These are phyloP conservation scores for Caenorhabditis sp. DNA, from an alignment of 2,888 invertebrate genomes.

Conservation along the genomic window DNA sequence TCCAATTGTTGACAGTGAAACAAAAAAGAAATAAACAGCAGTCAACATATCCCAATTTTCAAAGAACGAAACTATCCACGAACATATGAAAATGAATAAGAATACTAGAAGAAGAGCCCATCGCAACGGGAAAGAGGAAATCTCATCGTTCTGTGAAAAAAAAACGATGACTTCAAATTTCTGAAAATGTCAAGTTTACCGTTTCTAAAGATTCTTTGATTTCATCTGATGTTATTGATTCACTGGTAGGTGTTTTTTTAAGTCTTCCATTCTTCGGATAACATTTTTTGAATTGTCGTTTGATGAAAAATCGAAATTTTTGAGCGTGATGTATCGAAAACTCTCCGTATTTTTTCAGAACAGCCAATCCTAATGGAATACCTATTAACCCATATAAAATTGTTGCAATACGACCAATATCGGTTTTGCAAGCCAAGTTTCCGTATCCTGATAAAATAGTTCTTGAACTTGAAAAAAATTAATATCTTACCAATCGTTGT, in stretches of 20 bases:
- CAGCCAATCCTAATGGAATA: slow-evolving; percentile 90
- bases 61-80: slow-evolving; percentile 60
- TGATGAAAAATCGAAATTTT: slow-evolving; percentile 39
- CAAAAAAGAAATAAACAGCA: slow-evolving; percentile 66
- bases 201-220: slow-evolving; percentile 8
- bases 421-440: slow-evolving; percentile 88
- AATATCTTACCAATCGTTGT: slow-evolving; percentile 74
- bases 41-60: slow-evolving; percentile 66
- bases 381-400: slow-evolving; percentile 92
- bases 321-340: slow-evolving; percentile 75
- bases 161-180: neutral
- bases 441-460: slow-evolving; percentile 77
- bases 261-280: neutral
- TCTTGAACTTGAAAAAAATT: neutral
- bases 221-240: slow-evolving; percentile 42
- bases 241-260: slow-evolving; percentile 29
- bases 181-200: slow-evolving; percentile 3
- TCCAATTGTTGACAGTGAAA: slow-evolving; percentile 66
- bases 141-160: slow-evolving; percentile 34
- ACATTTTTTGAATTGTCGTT: slow-evolving; percentile 22
- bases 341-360: slow-evolving; percentile 92
- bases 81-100: slow-evolving; percentile 59
- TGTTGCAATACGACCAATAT: slow-evolving; percentile 83
- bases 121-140: slow-evolving; percentile 43
- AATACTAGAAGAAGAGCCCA: slow-evolving; percentile 50